Conservation (phyloP, 2,888 invertebrate genomes). For the Neoitamus cyanurus region DNA sequence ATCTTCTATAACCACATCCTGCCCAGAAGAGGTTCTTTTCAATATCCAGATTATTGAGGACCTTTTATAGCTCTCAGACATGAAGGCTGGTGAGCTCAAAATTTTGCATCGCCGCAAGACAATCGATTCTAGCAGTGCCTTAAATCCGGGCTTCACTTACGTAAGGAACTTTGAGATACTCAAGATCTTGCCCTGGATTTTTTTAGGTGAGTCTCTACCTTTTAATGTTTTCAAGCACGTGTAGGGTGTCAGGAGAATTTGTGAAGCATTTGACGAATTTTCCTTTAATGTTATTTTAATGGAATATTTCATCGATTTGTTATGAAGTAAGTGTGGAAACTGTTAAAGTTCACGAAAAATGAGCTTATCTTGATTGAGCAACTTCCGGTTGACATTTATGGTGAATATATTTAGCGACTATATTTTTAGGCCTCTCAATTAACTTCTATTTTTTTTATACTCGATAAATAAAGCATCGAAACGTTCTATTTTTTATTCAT, state of each 20-base stretch:
- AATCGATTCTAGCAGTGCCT: neutral
- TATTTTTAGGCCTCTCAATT: neutral
- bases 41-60: neutral
- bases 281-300: neutral
- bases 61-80: neutral
- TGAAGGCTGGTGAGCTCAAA: neutral
- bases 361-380: neutral
- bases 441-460: neutral
- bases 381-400: neutral
- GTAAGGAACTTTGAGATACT: neutral
- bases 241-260: neutral
- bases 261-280: neutral
- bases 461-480: neutral
- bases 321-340: neutral
- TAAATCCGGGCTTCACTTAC: neutral
- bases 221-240: neutral
- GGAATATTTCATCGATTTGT: neutral
- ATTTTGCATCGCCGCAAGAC: neutral
- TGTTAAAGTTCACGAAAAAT: neutral
- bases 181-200: neutral
- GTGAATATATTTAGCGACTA: neutral
- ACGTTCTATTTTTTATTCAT: neutral
- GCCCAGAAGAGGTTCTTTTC: neutral
- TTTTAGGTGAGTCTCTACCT: neutral
- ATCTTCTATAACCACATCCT: neutral